These are phyloP conservation scores for Hestina assimilis DNA, from an alignment of 1,140 invertebrate species.

Conservation along the genomic window DNA sequence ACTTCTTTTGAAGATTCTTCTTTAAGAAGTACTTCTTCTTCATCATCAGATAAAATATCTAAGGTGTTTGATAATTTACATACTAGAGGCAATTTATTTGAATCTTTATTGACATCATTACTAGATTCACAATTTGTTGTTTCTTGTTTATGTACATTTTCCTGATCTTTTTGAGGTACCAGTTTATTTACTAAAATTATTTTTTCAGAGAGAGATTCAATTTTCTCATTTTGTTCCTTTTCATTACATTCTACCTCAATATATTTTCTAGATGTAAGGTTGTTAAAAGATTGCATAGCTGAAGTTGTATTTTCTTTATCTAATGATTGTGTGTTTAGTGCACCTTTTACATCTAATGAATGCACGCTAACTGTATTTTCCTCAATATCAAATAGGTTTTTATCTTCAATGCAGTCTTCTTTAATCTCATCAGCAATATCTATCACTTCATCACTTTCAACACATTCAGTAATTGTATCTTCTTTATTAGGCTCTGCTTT, in stretches of 20 bases:
- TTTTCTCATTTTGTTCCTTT: conserved; percentile 6
- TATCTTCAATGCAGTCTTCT: conserved; percentile 2
- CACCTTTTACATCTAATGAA: too few species aligned
- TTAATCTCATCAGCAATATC: conserved; percentile 16
- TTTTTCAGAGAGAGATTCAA: too few species aligned
- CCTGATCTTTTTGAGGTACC: too few species aligned
- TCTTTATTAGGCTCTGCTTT: conserved; percentile 7
- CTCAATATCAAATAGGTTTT: conserved; percentile 6
- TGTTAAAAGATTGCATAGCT: too few species aligned
- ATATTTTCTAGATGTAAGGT: neutral
- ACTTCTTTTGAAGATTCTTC: conserved; percentile 6
- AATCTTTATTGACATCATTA: conserved; percentile 10
- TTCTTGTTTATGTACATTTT: too few species aligned
- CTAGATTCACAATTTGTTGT: too few species aligned
- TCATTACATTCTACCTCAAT: neutral
- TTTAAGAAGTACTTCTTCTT: conserved; percentile 38
- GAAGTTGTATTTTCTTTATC: too few species aligned
- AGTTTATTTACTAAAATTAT: too few species aligned
- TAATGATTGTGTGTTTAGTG: too few species aligned
- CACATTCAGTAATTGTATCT: neutral
- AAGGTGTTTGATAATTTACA: conserved; percentile 60
- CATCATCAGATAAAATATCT: conserved; percentile 64
- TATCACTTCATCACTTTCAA: conserved; percentile 22
- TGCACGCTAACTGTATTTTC: conserved; percentile 6
- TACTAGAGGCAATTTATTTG: conserved; percentile 31